Evolutionary conservation across 2,113 vertebrate genomes (phyloP).

Genomic region (Sylvietta virens): DNA sequence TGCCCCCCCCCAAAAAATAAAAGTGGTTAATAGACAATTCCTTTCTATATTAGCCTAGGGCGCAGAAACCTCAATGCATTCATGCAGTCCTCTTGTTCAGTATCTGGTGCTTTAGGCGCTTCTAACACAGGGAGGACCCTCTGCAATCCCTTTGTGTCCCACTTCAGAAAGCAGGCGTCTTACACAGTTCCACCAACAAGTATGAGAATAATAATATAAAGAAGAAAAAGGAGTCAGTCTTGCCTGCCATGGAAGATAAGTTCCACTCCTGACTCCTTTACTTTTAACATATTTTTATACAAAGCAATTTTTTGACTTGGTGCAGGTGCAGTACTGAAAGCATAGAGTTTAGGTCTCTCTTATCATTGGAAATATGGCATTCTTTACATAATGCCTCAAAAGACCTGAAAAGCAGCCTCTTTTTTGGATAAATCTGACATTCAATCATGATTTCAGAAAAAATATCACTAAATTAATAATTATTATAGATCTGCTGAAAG

Average conservation of each 20-base stretch:
- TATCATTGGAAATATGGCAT: not conserved
- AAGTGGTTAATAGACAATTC: not conserved
- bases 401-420: not conserved
- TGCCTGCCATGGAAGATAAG: not conserved
- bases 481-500: not conserved
- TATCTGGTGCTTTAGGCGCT: not conserved
- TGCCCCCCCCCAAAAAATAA: rapidly evolving
- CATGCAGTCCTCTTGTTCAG: not conserved
- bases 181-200: not conserved
- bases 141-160: not conserved
- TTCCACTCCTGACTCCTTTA: not conserved
- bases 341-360: not conserved
- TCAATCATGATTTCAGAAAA: not conserved
- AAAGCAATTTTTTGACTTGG: not conserved
- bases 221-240: not conserved
- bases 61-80: not conserved
- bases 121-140: not conserved
- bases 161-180: not conserved
- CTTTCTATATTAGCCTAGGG: not conserved
- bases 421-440: not conserved
- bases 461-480: not conserved
- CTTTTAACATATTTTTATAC: not conserved
- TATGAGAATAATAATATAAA: not conserved
- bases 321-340: not conserved
- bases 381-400: not conserved